Evolutionary conservation across 2,888 invertebrate genomes (phyloP), one percentile per base, ranked within the genome.

Genomic region (Ernsta delagoae): DNA sequence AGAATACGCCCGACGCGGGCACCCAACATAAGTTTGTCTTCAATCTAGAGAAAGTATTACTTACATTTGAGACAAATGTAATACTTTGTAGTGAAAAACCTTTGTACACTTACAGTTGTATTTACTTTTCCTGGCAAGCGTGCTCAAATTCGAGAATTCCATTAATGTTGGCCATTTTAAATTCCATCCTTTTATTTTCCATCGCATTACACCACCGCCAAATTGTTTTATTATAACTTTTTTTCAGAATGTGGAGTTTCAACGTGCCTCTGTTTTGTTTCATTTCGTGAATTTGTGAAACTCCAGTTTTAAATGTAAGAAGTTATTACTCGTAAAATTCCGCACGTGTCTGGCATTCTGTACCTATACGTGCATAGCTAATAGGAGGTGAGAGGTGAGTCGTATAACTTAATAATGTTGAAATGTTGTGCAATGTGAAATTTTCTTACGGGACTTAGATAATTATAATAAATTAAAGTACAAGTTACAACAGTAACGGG

Each of bases 161-260:
- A 81, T 81, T 82, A 86, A 86, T 79, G 84, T 81, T 81, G 75
- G 79, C 82, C 81, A 79, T 86, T 87, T 84, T 78, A 83, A 85
- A 88, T 86, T 85, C 82, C 83, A 84, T 80, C 79, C 75, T 83
- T 83, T 82, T 83, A 83, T 85, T 87, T 85, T 86, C 85, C 82
- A 83, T 81, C 79, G 83, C 82, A 84, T 87, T 84, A 85, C 84
- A 79, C 78, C 82, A 72, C 79, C 77, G 83, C 79, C 79, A 84
- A 80, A 89, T 88, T 87, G 87, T 89, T 89, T 87, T 85, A 84
- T 85, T 83, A 82, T 81, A 84, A 86, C 84, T 87, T 87, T 88
- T 86, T 67, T 83, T 50, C 79, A 82, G 81, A 82, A 84, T 83
- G 85, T 83, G 81, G 79, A 84, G 77, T 83, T 84, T 87, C 87